A percentile compares a stretch with the other conserved stretches of the same genome.
Evolutionary conservation across 1,140 invertebrate species (phyloP).

Genomic region (Lepeophtheirus salmonis): DNA sequence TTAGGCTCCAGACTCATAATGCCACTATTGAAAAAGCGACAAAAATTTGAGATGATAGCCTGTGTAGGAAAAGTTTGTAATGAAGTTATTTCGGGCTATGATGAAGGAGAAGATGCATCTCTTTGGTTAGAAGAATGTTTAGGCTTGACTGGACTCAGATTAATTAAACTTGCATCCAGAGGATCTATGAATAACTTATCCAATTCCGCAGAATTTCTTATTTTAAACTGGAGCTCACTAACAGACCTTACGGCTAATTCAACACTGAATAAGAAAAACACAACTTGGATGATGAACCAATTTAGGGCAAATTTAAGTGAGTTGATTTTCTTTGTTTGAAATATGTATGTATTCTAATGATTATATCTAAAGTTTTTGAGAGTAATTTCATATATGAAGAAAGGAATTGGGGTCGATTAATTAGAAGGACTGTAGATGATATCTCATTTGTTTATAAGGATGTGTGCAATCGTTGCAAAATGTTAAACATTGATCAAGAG

Average conservation of each 20-base stretch:
- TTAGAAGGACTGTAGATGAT: not conserved
- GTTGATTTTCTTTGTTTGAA: not conserved
- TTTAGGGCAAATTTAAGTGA: not conserved
- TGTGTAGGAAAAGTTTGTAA: conserved; percentile 50
- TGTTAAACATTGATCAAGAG: not conserved
- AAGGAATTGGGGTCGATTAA: not conserved
- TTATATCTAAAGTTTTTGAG: not conserved
- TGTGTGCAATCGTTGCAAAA: not conserved
- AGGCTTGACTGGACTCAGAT: not conserved
- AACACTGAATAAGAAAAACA: not conserved
- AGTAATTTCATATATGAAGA: not conserved
- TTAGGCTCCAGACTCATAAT: not conserved
- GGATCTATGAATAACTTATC: not conserved
- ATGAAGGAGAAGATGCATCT: conserved; percentile 58
- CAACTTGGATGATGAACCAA: not conserved
- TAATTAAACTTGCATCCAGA: not conserved
- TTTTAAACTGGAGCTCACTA: not conserved
- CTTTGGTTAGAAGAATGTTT: conserved; percentile 42
- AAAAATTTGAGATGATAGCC: conserved; percentile 8
- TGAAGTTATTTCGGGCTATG: conserved; percentile 50
- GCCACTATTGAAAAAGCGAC: not conserved
- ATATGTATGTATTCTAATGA: not conserved
- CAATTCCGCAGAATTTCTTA: not conserved
- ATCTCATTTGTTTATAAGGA: not conserved
- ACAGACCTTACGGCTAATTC: not conserved